Conservation (phyloP, 2,113 vertebrate species). For the Atlantisia rogersi region DNA sequence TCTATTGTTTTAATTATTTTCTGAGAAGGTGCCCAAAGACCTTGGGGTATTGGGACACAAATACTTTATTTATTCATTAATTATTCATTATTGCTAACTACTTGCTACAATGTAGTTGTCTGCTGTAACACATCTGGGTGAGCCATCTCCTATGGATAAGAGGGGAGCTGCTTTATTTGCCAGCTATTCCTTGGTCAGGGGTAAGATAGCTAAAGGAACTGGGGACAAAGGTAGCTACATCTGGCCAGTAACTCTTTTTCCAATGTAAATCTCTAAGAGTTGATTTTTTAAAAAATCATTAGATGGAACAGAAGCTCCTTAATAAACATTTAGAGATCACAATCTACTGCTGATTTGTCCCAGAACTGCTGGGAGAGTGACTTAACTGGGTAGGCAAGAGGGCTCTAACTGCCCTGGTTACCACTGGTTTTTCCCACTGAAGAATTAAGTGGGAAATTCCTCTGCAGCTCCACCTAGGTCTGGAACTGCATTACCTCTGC, state of each 20-base stretch:
- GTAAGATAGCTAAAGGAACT: not conserved
- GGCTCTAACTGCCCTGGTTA: not conserved
- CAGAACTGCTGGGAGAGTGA: not conserved
- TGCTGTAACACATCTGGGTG: not conserved
- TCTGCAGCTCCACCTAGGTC: not conserved
- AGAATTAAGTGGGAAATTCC: not conserved
- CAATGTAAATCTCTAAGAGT: not conserved
- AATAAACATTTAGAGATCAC: not conserved
- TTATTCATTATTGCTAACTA: conserved; percentile 49
- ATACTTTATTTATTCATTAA: conserved; percentile 44
- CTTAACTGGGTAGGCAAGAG: not conserved
- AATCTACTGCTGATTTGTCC: not conserved
- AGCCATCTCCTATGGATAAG: not conserved
- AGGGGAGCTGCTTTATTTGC: not conserved
- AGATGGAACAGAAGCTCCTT: not conserved
- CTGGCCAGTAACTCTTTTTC: not conserved
- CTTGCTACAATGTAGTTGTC: not conserved
- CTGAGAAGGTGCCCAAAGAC: conserved; percentile 37
- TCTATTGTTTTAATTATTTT: conserved; percentile 68
- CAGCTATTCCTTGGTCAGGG: not conserved
- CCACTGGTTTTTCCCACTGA: not conserved
- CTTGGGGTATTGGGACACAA: conserved; percentile 29
- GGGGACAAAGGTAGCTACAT: not conserved
- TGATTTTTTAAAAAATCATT: not conserved
- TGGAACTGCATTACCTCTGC: not conserved